Base-by-base conservation (phyloP, 2,797 vertebrate genomes). In the Sebastes trivittatus region DNA sequence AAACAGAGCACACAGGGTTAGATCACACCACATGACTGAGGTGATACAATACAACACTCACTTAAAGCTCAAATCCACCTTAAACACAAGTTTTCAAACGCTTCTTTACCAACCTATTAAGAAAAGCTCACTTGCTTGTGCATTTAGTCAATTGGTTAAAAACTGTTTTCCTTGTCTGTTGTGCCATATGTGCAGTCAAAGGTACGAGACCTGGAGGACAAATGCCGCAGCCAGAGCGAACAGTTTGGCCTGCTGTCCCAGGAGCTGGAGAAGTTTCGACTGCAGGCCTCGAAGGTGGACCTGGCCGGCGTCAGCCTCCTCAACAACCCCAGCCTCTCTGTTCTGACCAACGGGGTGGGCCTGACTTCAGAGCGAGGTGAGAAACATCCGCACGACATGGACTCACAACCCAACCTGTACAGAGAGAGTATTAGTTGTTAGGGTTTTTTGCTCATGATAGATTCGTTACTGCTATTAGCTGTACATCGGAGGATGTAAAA, bases 141-240 rank as follows among this genome's bases (percentile, higher is more conserved):
- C 60, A 29, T 60, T 62, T 42, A 60, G 2, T 66, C 4, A 4
- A 20, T 29, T 72, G 5, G 2, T 11, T 55, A 13, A 29, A 70
- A 59, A 71, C 4, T 46, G 20, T 42, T 59, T 49, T 75, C 30
- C 25, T 6, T 72, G 36, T 80, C 72, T 73, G 55, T 72, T 70
- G 7, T 6, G 1, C 29, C 29, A 2, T 25, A 2, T 66, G 23
- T 79, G 16, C 83, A 99, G 98, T 96, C 97, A n/a, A 97, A 98
- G 74, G 98, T 99, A 58, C 97, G 95, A 76, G 97, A 98, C 62
- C 96, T 99, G 77, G 98, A 99, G 89, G 97, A 98, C 5, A 98
- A 99, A 88, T 99, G 98, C 81, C 97, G 97, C 77, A 98, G 93
- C 90, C 98, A 99, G 87, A 98, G 96, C 0, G 97, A 99, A 82